Base-by-base conservation (phyloP, 2,113 vertebrate species). In the Upupa epops region DNA sequence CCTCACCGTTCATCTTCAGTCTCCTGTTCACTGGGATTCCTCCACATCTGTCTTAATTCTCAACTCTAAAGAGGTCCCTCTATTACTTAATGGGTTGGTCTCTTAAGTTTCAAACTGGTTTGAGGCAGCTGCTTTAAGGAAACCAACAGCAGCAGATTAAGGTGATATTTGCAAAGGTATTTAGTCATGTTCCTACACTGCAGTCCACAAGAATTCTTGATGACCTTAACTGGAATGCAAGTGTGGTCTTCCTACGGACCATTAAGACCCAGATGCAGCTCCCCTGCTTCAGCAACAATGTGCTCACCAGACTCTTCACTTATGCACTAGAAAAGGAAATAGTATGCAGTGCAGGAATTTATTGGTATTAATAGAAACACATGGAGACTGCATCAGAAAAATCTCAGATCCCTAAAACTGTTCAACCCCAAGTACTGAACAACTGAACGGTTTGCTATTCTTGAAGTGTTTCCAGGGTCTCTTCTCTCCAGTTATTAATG, bases 161-260 rank as follows among this genome's bases (percentile, higher is more conserved):
- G 28, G 59, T 31, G 40, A 6, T 42, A 55, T 60, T 79, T 90
- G 60, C 34, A 45, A 65, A 65, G 51, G 26, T 42, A 31, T 31
- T 68, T 61, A 55, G n/a, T 52, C 42, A 71, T 31, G 24, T 28
- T 29, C 31, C 8, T 13, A 34, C 14, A 16, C 36, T 37, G 29
- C 45, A 48, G 37, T 40, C 8, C 58, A 36, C 40, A 45, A 58
- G 17, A 25, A 58, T 9, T 21, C 21, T 16, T 20, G 26, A 40
- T 18, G 81, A 97, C 96, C 92, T 97, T 97, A 58, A 97, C 37
- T 29, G 97, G 95, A 83, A 97, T 97, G n/a, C 96, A 97, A 46
- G 96, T 93, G 61, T 96, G 96, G 58, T 96, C 95, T 90, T 97
- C 96, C 78, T 97, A 96, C 52, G 96, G 90, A 70, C 97, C 96